These are phyloP conservation scores for Hofmannophila pseudospretella DNA, from an alignment of 2,888 invertebrate species.

Conservation along the genomic window DNA sequence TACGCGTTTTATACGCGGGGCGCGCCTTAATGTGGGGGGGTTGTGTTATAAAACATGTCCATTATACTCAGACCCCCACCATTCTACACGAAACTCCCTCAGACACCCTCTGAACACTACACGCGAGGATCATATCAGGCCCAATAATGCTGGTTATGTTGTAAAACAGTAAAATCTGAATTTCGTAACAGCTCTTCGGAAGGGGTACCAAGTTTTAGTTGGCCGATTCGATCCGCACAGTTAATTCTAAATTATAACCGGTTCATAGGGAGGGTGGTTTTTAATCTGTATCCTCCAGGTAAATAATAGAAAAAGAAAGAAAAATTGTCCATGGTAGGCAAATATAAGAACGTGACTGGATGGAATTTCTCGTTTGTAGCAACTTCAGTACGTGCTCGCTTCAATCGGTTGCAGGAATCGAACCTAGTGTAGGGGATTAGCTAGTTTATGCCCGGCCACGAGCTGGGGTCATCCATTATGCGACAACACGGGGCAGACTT, in stretches of 20 bases:
- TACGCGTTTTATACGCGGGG: slow-evolving; percentile 71
- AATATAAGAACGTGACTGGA: slow-evolving; percentile 20
- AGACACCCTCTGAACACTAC: slow-evolving; percentile 14
- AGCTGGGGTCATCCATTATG: slow-evolving; percentile 31
- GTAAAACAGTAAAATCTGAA: slow-evolving; percentile 63
- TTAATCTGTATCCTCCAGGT: slow-evolving; percentile 37
- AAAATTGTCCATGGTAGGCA: slow-evolving; percentile 8
- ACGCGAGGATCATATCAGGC: slow-evolving; percentile 17
- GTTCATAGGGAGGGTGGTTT: slow-evolving; percentile 38
- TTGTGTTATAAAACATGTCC: slow-evolving; percentile 60
- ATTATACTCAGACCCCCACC: slow-evolving; percentile 53
- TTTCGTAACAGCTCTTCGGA: slow-evolving; percentile 29
- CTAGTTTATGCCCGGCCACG: slow-evolving; percentile 41
- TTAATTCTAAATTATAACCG: slow-evolving; percentile 71
- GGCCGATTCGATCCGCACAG: slow-evolving; percentile 68
- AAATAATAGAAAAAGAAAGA: slow-evolving; percentile 10
- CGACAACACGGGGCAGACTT: slow-evolving; percentile 27
- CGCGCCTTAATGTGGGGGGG: slow-evolving; percentile 60
- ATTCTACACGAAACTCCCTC: slow-evolving; percentile 37
- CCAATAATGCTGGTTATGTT: slow-evolving; percentile 32
- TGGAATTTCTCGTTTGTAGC: slow-evolving; percentile 21
- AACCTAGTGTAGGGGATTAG: slow-evolving; percentile 36
- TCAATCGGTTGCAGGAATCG: slow-evolving; percentile 22
- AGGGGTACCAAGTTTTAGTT: slow-evolving; percentile 21
- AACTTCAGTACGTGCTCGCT: slow-evolving; percentile 30